Evolutionary conservation across 2,888 invertebrate species (phyloP), one percentile per base, ranked within the genome.

Genomic region (Leptinotarsa juncta): DNA sequence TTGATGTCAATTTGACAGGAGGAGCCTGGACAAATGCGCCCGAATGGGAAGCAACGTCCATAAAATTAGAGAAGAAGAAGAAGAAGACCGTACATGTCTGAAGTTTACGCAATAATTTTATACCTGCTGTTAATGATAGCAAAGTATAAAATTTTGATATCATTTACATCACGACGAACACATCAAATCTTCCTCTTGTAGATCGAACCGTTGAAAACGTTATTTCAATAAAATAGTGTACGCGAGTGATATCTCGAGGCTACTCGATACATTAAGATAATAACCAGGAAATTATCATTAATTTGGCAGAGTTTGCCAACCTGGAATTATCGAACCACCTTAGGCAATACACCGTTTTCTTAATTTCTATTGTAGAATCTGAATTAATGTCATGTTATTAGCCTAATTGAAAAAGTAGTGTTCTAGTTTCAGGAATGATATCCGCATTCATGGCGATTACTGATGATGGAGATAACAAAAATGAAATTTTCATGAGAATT

Each of bases 331-430:
- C 42, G 14, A 68, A 55, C 55, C 20, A n/a, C 68, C 68, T 68
- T 42, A 26, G 68, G 68, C 68, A 51, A 55, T 68, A 42, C 51
- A 53, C 65, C 65, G 48, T 42, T 69, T 55, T 57, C 69, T 69
- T 57, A 69, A 69, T 57, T 69, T 69, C 57, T 57, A 69, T 69
- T 66, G 71, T 71, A 65, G 49, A 53, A 57, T 51, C 49, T 66
- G 51, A 66, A 65, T 55, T 71, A 71, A 65, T 65, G 50, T 51
- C 65, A 51, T 51, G 49, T 71, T 71, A 71, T 55, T 55, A 65
- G 16, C 53, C 18, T 55, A 71, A 71, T 65, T 69, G 69, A 69
- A 69, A 67, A 69, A 57, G 32, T 69, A 57, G 26, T 48, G 57
- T 48, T 69, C 69, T 20, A 69, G 57, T 69, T 69, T 69, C 60